Percentiles rank a stretch among this genome's conserved stretches.
phyloP scores from a whole-genome alignment of 1,140 invertebrate species.

The Muscidifurax raptorellus region DNA sequence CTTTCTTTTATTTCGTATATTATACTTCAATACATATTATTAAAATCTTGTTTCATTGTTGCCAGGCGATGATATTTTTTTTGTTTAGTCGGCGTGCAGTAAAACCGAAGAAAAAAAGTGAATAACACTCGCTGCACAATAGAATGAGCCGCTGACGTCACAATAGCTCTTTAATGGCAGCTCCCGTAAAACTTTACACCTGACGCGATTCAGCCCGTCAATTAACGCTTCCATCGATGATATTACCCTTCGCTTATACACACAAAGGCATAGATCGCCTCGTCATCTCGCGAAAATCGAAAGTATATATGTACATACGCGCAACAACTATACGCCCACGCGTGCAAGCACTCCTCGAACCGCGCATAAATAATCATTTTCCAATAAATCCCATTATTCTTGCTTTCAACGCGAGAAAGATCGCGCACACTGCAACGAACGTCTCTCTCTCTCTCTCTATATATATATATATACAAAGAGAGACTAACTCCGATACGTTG shows the following conservation, averaged over 20 bases:
- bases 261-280: not conserved
- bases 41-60: conserved; percentile 12
- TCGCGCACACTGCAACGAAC: not conserved
- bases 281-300: not conserved
- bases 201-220: not conserved
- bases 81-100: not conserved
- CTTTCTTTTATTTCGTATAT: conserved; percentile 27
- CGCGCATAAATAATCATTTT: not conserved
- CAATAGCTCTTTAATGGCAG: not conserved
- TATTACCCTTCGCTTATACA: not conserved
- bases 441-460: too few relatives aligned
- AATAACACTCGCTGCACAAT: not conserved
- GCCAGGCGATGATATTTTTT: not conserved
- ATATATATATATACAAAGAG: too few relatives aligned
- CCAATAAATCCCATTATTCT: not conserved
- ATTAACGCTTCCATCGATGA: not conserved
- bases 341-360: not conserved
- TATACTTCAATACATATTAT: not conserved
- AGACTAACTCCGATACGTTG: too few relatives aligned
- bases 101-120: not conserved
- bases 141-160: not conserved
- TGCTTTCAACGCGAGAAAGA: not conserved
- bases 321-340: not conserved
- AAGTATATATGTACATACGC: not conserved
- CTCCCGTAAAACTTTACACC: not conserved